These are phyloP conservation scores for Stictocephala bisonia DNA, from an alignment of 2,888 invertebrate genomes.

Conservation along the genomic window DNA sequence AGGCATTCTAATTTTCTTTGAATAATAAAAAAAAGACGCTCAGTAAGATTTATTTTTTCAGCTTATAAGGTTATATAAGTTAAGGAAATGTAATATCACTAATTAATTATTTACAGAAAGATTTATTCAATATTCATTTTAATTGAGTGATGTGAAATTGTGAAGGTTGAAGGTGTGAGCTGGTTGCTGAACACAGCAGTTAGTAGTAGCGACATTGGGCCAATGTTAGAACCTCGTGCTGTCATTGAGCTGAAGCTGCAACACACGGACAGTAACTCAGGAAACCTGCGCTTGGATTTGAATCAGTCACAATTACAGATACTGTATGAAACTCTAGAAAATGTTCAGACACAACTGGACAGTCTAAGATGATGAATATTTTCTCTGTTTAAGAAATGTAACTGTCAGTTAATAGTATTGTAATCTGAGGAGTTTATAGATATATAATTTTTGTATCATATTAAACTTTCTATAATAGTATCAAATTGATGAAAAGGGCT, in stretches of 20 bases:
- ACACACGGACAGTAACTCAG: conserved; percentile 55
- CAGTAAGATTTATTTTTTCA: neutral
- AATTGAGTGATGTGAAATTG: too few species aligned
- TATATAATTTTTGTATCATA: too few species aligned
- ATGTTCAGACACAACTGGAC: conserved; percentile 64
- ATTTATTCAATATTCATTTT: neutral
- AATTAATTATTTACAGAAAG: neutral
- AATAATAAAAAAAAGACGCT: too few species aligned
- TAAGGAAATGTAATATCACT: neutral
- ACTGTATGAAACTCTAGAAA: conserved; percentile 69
- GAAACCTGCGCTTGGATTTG: conserved; percentile 67
- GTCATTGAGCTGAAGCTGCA: conserved; percentile 66
- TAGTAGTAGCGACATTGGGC: conserved; percentile 66
- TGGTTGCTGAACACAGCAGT: conserved; percentile 71
- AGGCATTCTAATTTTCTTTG: too few species aligned
- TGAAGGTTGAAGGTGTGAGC: conserved; percentile 67
- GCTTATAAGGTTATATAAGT: too few species aligned
- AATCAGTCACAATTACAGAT: conserved; percentile 67
- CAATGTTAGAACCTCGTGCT: conserved; percentile 66
- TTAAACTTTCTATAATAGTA: too few species aligned
- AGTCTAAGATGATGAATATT: conserved; percentile 48
- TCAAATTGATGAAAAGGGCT: too few species aligned
- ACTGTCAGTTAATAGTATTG: too few species aligned
- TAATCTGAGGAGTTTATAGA: too few species aligned
- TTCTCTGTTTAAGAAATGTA: too few species aligned